Conservation (phyloP, 2,797 vertebrate genomes). For the Pangasius djambal region DNA sequence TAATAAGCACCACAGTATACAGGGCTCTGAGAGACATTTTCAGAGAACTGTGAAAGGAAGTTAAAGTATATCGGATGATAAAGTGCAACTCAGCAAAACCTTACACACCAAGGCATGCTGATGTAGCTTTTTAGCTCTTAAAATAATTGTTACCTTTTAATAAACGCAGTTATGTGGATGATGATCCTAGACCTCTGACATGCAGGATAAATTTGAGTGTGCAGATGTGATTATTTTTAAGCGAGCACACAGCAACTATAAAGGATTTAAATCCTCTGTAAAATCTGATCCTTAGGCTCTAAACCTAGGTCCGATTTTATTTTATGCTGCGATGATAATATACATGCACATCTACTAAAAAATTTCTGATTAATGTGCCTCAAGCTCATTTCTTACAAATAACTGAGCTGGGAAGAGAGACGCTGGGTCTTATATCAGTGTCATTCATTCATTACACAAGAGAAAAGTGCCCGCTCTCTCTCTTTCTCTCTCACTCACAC, state of each 20-base stretch:
- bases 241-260: neutral
- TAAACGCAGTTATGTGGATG: neutral
- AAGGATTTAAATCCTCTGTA: neutral
- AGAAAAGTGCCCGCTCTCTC: neutral
- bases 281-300: neutral
- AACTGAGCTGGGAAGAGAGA: slow-evolving; percentile 5
- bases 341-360: neutral
- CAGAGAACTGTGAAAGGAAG: neutral
- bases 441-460: slow-evolving; percentile 8
- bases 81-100: neutral
- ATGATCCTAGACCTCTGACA: neutral
- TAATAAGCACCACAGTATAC: neutral
- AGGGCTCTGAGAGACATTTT: neutral
- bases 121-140: neutral
- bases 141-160: neutral
- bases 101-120: neutral
- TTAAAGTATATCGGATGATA: neutral
- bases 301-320: neutral
- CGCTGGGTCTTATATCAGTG: neutral
- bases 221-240: neutral
- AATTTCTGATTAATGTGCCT: neutral
- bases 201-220: neutral
- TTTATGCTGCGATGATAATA: neutral
- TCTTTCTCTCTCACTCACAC: neutral
- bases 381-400: slow-evolving; percentile 4